phyloP scores from a whole-genome alignment of 1,140 invertebrate genomes.

The Thaumetopoea pityocampa region DNA sequence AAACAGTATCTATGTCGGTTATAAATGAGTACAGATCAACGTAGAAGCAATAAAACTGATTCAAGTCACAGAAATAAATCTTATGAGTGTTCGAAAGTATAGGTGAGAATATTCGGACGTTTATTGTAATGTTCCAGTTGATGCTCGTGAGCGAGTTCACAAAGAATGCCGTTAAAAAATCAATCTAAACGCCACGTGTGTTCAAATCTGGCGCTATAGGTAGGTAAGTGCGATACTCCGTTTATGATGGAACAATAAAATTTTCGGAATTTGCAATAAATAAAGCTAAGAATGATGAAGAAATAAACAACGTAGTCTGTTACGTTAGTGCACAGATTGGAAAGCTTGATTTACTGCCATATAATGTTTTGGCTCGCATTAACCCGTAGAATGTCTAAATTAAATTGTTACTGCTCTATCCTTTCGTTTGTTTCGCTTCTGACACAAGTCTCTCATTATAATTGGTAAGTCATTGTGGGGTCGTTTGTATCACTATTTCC shows the following conservation, averaged over 20 bases:
- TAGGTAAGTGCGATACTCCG: constrained; percentile 27
- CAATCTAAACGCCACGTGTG: constrained; percentile 43
- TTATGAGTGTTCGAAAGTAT: constrained; percentile 58
- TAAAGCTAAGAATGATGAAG: constrained; percentile 31
- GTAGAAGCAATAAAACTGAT: constrained; percentile 68
- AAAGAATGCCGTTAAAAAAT: constrained; percentile 52
- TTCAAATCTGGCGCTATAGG: constrained; percentile 24
- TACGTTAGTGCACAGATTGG: constrained; percentile 23
- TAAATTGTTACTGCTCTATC: constrained; percentile 18
- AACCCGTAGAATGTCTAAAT: constrained; percentile 20
- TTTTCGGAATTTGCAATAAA: constrained; percentile 39
- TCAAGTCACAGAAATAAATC: constrained; percentile 73
- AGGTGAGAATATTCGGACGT: constrained; percentile 53
- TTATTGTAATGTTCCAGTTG: constrained; percentile 44
- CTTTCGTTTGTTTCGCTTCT: constrained; percentile 12
- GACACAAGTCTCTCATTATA: constrained; percentile 18
- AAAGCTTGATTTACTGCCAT: constrained; percentile 21
- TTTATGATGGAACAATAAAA: constrained; percentile 51
- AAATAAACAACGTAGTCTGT: constrained; percentile 33
- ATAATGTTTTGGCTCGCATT: constrained; percentile 20
- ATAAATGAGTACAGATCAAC: constrained; percentile 74
- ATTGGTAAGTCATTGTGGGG: constrained; percentile 42
- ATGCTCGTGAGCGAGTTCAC: constrained; percentile 31
- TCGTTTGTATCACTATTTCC: constrained; percentile 52
- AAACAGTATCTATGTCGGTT: constrained; percentile 69